A percentile compares a stretch with the other conserved stretches of the same genome.
These are phyloP conservation scores for Coenonympha glycerion DNA, from an alignment of 2,888 invertebrate genomes.

Conservation along the genomic window DNA sequence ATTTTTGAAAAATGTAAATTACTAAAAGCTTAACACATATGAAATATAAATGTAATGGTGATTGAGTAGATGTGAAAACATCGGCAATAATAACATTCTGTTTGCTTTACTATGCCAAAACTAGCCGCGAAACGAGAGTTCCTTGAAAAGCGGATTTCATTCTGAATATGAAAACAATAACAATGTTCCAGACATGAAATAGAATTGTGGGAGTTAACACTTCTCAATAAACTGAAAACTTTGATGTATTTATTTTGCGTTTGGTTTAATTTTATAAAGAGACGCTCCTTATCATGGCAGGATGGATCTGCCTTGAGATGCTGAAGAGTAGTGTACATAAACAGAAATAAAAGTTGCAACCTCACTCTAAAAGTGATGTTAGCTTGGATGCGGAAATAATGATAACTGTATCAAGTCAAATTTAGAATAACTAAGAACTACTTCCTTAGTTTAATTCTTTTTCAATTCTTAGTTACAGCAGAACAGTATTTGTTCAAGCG, in stretches of 20 bases:
- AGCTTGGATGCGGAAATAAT: no score
- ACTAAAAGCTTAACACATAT: constrained; percentile 18
- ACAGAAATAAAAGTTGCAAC: no score
- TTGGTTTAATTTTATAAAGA: no score
- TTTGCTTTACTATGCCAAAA: constrained; percentile 27
- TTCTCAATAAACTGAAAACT: not conserved
- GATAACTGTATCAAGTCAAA: not conserved
- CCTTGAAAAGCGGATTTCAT: constrained; percentile 22
- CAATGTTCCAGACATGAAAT: constrained; percentile 14
- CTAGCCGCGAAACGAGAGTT: constrained; percentile 23
- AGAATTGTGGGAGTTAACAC: constrained; percentile 8
- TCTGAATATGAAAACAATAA: constrained; percentile 26
- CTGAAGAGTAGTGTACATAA: no score
- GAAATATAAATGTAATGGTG: constrained; percentile 11
- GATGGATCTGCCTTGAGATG: no score
- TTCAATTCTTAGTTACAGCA: no score
- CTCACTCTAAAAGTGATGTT: no score
- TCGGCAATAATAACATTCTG: constrained; percentile 25
- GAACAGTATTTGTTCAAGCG: no score
- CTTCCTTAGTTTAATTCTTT: no score
- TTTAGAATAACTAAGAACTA: no score
- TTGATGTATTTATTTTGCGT: not conserved
- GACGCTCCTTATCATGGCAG: no score
- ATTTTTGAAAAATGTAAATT: not conserved
- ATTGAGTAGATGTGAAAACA: constrained; percentile 28